Conservation (phyloP, 2,797 vertebrate genomes). For the Ibycter americanus region DNA sequence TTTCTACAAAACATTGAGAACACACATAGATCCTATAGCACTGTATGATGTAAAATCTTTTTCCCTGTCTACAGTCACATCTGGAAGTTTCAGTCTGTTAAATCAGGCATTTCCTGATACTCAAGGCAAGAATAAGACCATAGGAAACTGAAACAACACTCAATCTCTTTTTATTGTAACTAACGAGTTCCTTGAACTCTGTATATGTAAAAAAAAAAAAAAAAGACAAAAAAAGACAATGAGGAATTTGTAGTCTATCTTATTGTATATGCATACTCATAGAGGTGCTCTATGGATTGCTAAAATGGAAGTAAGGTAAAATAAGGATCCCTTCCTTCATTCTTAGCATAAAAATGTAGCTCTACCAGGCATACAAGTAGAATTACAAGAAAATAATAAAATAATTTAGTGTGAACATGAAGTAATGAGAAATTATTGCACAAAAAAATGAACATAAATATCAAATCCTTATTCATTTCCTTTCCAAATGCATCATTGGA, state of each 20-base stretch:
- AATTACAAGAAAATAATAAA: not conserved
- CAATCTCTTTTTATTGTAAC: not conserved
- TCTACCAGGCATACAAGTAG: not conserved
- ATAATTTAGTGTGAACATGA: not conserved
- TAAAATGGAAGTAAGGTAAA: not conserved
- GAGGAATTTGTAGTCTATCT: not conserved
- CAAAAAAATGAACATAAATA: not conserved
- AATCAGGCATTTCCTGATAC: not conserved
- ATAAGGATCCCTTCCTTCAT: not conserved
- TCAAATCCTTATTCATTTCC: not conserved
- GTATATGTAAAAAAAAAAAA: too few species aligned
- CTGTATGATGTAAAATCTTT: not conserved
- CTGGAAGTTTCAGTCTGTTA: not conserved
- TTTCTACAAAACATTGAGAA: not conserved
- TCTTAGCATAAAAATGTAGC: not conserved
- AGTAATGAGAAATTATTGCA: not conserved
- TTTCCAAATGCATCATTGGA: not conserved
- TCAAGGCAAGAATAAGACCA: not conserved
- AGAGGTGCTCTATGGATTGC: not conserved
- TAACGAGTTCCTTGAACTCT: not conserved
- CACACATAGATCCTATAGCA: not conserved
- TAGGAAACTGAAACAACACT: not conserved
- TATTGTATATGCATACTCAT: not conserved
- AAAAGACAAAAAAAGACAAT: accelerated
- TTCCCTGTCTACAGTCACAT: not conserved